Conservation (phyloP, 2,113 vertebrate species). For the Numida meleagris region DNA sequence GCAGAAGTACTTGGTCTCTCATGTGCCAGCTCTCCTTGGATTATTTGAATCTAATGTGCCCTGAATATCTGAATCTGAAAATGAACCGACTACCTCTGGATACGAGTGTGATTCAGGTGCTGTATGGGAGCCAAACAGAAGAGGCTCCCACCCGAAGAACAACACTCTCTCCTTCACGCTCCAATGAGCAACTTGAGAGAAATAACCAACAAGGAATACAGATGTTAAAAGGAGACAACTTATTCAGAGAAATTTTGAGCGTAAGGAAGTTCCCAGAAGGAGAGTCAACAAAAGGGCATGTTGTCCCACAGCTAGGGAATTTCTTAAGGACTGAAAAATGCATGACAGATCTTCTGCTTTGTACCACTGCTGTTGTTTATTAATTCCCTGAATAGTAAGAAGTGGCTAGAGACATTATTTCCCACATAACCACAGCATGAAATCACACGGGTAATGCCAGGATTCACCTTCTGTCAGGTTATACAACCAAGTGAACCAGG, state of each 20-base stretch:
- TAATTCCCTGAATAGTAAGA: constrained; percentile 51
- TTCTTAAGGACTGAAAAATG: constrained; percentile 36
- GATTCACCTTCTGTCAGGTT: constrained; percentile 65
- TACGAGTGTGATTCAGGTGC: neutral
- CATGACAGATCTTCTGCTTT: constrained; percentile 10
- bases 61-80: neutral
- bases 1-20: neutral
- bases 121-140: neutral
- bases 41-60: neutral
- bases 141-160: neutral
- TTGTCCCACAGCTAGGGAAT: neutral
- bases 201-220: neutral
- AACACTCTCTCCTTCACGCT: constrained; percentile 41
- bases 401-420: constrained; percentile 33
- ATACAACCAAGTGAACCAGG: constrained; percentile 29
- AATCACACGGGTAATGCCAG: constrained; percentile 51
- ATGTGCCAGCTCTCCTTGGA: neutral
- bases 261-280: constrained; percentile 50
- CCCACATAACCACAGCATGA: constrained; percentile 25
- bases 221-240: constrained; percentile 34
- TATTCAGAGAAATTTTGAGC: neutral
- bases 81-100: neutral
- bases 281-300: constrained; percentile 14
- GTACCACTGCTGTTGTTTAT: constrained; percentile 36
- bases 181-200: neutral